Evolutionary conservation across 2,113 vertebrate species (phyloP), one percentile per base, ranked within the genome.

Genomic region (Cryptomyrus ogoouensis): DNA sequence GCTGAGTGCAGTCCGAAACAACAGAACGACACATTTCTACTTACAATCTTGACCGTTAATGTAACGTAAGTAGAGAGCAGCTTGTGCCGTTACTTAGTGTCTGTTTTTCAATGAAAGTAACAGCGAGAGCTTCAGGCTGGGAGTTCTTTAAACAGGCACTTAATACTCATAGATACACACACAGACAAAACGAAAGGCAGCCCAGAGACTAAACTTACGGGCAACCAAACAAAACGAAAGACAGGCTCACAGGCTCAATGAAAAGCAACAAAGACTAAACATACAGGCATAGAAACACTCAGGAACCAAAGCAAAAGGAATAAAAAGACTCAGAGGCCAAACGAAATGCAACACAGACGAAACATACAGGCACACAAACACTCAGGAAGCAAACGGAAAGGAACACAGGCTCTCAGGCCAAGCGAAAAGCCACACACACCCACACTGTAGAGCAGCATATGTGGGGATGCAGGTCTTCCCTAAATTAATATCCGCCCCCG

Each of bases 401-500:
- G 31, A 80, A 80, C 39, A 80, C 31, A 80, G 13, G 17, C 74
- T 6, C 74, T 15, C 13, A 80, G 74, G 74, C 74, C 15, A 80
- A 80, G 15, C 13, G 13, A 80, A 39, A 42, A 42, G 74, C 35
- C 12, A 80, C 13, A 42, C 35, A 80, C 4, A 80, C 47, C 12
- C 85, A 52, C 85, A 53, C 49, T 1, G 39, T 47, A 47, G 39
- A 84, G 19, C 47, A 87, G 46, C 85, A 27, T 90, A 62, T 89
- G 89, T 50, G 91, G 31, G 44, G 92, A 93, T 89, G 91, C 91
- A 47, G 58, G 87, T 88, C 52, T 88, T 91, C 70, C 90, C 90
- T 92, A 91, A 93, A 94, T 89, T 92, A 92, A 90, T 89, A 92
- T 90, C 92, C 47, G 39, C 93, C 91, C 91, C 91, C 88, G 87